A percentile compares a stretch with the other conserved stretches of the same genome.
These are phyloP conservation scores for Elysia crispata DNA, from an alignment of 2,888 invertebrate genomes.

Conservation along the genomic window DNA sequence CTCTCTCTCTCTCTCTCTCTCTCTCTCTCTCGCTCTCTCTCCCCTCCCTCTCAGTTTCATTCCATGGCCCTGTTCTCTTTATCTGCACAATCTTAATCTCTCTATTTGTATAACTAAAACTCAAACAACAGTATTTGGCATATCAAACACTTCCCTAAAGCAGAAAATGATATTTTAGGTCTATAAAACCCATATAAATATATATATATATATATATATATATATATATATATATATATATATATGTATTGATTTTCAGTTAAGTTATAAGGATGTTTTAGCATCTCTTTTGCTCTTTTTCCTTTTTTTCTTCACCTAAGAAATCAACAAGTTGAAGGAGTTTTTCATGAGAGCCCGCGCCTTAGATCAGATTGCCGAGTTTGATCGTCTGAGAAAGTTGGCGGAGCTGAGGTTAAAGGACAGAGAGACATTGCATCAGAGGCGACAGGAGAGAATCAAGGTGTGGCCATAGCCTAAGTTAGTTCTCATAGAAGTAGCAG, in stretches of 20 bases:
- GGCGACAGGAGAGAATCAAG: constrained; percentile 63
- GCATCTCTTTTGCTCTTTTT: not conserved
- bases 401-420: constrained; percentile 64
- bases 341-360: constrained; percentile 64
- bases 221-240: no score
- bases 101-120: not conserved
- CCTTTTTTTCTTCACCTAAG: constrained; percentile 16
- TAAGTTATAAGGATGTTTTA: no score
- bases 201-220: no score
- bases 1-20: no score
- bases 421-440: constrained; percentile 58
- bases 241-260: no score
- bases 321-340: constrained; percentile 55
- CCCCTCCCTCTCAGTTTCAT: not conserved
- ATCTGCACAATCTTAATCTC: constrained; percentile 12
- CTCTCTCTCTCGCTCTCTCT: not conserved
- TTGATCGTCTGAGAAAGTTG: constrained; percentile 59
- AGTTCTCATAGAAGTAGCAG: no score
- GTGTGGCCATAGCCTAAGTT: constrained; percentile 43
- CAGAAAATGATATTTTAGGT: no score
- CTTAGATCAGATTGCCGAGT: constrained; percentile 66
- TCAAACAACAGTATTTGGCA: not conserved
- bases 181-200: no score
- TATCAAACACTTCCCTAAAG: no score
- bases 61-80: no score